These are phyloP conservation scores for Eremophila alpestris DNA, from an alignment of 2,797 vertebrate species.

Conservation along the genomic window DNA sequence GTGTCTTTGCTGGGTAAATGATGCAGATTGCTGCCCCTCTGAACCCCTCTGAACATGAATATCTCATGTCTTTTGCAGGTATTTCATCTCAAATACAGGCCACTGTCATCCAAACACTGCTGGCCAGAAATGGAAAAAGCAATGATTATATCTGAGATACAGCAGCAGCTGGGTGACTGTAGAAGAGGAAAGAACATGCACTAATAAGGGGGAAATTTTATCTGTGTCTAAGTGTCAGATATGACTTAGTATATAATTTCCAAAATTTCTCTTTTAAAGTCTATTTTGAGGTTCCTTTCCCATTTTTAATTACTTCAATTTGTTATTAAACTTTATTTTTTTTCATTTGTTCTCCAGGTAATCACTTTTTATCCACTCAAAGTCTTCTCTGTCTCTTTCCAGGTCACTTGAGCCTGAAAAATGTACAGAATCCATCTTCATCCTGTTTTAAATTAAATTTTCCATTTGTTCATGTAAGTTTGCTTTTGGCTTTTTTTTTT, in stretches of 20 bases:
- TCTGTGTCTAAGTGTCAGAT: neutral
- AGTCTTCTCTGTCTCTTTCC: conserved; percentile 56
- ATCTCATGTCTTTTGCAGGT: neutral
- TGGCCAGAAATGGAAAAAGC: neutral
- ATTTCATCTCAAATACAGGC: neutral
- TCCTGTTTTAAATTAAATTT: conserved; percentile 71
- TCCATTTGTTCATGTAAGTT: neutral
- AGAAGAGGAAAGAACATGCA: neutral
- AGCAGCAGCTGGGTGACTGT: neutral
- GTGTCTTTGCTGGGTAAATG: neutral
- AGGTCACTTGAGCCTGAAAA: conserved; percentile 68
- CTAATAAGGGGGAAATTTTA: neutral
- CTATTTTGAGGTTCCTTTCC: conserved; percentile 50
- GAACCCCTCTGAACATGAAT: neutral
- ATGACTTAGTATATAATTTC: neutral
- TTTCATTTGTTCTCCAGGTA: conserved; percentile 49
- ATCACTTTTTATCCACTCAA: conserved; percentile 43
- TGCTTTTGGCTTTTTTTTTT: neutral
- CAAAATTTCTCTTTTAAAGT: neutral
- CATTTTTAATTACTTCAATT: conserved; percentile 68
- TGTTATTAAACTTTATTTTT: conserved; percentile 58
- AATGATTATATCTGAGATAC: neutral
- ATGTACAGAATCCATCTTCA: conserved; percentile 48
- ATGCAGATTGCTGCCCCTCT: neutral
- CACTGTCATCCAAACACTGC: neutral